phyloP scores from a whole-genome alignment of 2,113 vertebrate genomes.

The Pteruthius melanotis region DNA sequence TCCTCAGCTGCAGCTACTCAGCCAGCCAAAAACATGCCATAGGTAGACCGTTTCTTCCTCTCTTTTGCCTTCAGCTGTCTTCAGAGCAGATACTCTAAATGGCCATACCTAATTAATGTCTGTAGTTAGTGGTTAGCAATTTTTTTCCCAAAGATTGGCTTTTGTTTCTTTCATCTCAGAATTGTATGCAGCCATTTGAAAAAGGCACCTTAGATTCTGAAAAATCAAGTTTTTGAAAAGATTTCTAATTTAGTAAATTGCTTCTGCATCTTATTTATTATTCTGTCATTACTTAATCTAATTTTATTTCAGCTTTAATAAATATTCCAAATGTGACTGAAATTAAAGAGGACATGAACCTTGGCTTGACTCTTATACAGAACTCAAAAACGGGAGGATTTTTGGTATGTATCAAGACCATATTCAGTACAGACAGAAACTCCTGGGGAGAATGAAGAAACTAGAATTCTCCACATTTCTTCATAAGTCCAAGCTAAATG shows the following conservation, averaged over 20 bases:
- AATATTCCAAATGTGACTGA: constrained; percentile 83
- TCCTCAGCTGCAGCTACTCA: neutral
- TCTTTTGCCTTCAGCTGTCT: neutral
- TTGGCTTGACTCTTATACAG: constrained; percentile 85
- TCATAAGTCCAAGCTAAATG: neutral
- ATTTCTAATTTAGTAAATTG: neutral
- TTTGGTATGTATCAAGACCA: constrained; percentile 71
- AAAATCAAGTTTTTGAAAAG: neutral
- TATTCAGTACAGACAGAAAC: neutral
- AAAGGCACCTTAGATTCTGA: neutral
- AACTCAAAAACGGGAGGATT: constrained; percentile 74
- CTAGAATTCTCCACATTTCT: neutral
- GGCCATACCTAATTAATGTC: neutral
- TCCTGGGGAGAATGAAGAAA: neutral
- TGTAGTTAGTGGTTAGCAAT: neutral
- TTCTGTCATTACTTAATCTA: neutral
- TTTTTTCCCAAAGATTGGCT: neutral
- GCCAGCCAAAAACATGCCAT: neutral
- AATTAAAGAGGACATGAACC: constrained; percentile 80
- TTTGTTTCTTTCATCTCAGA: neutral
- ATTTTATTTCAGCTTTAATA: constrained; percentile 75
- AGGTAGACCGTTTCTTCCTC: neutral
- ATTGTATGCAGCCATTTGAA: neutral
- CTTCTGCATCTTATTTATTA: neutral
- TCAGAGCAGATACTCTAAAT: neutral